A percentile compares a stretch with the other conserved stretches of the same genome.
phyloP scores from a whole-genome alignment of 2,888 invertebrate species.

The Cremastinae sp. region DNA sequence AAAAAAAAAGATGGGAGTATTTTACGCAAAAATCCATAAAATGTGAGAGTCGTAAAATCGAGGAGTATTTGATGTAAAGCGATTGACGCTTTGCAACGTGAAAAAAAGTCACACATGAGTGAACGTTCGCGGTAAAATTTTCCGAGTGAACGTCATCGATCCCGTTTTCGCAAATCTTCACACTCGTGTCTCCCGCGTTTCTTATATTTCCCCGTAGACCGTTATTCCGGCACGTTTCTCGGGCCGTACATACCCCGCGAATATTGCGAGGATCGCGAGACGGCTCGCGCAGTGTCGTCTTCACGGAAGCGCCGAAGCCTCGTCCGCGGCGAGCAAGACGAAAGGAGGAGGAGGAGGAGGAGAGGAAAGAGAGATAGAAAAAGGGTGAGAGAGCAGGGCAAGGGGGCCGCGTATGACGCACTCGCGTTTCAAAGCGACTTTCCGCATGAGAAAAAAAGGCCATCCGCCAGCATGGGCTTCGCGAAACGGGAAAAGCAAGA shows the following conservation, averaged over 20 bases:
- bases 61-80: no score
- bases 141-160: background rate
- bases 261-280: slow-evolving; percentile 34
- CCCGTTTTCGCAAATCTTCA: slow-evolving; percentile 4
- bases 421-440: slow-evolving; percentile 52
- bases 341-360: slow-evolving; percentile 9
- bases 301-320: slow-evolving; percentile 32
- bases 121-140: no score
- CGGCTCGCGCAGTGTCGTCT: slow-evolving; percentile 26
- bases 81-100: no score
- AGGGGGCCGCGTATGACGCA: slow-evolving; percentile 53
- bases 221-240: slow-evolving; percentile 17
- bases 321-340: slow-evolving; percentile 10
- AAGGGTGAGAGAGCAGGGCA: slow-evolving; percentile 8
- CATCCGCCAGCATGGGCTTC: slow-evolving; percentile 28
- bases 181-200: background rate
- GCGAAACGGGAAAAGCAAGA: background rate
- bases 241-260: slow-evolving; percentile 28
- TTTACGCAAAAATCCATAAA: no score
- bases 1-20: no score
- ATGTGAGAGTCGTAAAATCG: no score
- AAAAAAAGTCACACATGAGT: no score
- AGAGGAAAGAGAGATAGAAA: background rate
- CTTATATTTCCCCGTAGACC: background rate
- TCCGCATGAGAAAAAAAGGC: slow-evolving; percentile 33